Conservation (phyloP, 2,797 vertebrate genomes). For the Morus bassanus region DNA sequence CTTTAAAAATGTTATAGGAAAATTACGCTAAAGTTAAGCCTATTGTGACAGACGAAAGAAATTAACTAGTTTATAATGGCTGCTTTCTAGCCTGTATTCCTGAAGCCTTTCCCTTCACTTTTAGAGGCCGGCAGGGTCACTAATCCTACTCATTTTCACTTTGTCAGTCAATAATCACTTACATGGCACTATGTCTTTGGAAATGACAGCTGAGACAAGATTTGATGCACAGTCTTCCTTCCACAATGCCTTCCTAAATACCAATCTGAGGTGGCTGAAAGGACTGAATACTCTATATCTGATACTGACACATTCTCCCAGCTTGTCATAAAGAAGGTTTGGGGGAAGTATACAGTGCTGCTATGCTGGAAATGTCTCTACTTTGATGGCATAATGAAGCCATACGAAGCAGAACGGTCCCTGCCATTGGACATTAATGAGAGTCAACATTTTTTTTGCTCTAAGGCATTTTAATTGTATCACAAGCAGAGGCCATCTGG, state of each 20-base stretch:
- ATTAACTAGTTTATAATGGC: not conserved
- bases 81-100: not conserved
- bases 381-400: not conserved
- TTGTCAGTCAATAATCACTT: slow-evolving; percentile 42
- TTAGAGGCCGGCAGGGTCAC: not conserved
- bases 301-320: not conserved
- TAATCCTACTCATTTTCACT: slow-evolving; percentile 15
- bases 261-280: not conserved
- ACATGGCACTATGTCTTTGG: not conserved
- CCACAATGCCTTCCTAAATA: not conserved
- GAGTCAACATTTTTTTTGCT: not conserved
- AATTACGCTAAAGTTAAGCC: not conserved
- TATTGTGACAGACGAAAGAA: slow-evolving; percentile 4
- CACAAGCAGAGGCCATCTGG: not conserved
- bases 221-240: not conserved
- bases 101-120: not conserved
- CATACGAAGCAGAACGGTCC: not conserved
- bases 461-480: slow-evolving; percentile 3
- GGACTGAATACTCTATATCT: not conserved
- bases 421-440: not conserved
- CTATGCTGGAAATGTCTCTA: not conserved
- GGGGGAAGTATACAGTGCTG: not conserved
- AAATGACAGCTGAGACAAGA: slow-evolving; percentile 30
- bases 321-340: not conserved
- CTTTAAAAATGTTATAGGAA: not conserved